Conservation (phyloP, 1,140 invertebrate genomes). For the Drosophila erecta region DNA sequence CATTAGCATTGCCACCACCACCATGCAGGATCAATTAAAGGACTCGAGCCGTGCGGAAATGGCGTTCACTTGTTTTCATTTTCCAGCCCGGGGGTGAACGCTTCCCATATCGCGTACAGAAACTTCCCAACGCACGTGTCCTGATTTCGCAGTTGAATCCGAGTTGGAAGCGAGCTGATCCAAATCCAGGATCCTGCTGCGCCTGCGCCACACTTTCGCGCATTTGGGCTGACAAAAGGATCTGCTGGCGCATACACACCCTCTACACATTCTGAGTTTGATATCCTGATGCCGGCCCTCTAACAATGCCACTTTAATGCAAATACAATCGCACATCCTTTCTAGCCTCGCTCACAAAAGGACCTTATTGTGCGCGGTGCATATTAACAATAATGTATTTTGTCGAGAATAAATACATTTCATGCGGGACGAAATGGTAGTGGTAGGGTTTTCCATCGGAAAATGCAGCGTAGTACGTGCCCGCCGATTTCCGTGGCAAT, state of each 20-base stretch:
- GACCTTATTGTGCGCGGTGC: conserved; percentile 55
- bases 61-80: conserved; percentile 80
- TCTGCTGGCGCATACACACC: conserved; percentile 67
- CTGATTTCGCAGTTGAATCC: conserved; percentile 11
- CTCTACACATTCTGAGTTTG: conserved; percentile 55
- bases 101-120: conserved; percentile 37
- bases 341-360: conserved; percentile 44
- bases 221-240: conserved; percentile 60
- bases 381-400: conserved; percentile 77
- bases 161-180: conserved; percentile 2
- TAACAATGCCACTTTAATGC: conserved; percentile 79
- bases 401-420: conserved; percentile 53
- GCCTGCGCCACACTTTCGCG: conserved; percentile 79
- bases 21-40: conserved; percentile 67
- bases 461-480: conserved; percentile 41
- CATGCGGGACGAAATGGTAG: conserved; percentile 51
- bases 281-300: conserved; percentile 70
- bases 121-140: conserved; percentile 57
- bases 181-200: conserved; percentile 34
- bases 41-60: conserved; percentile 66
- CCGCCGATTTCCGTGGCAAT: conserved; percentile 45
- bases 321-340: conserved; percentile 80
- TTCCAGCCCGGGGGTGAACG: conserved; percentile 44
- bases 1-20: conserved; percentile 41
- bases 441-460: conserved; percentile 3